Percentiles rank a stretch among this genome's conserved stretches.
phyloP scores from a whole-genome alignment of 2,113 vertebrate genomes.

The Ia io region DNA sequence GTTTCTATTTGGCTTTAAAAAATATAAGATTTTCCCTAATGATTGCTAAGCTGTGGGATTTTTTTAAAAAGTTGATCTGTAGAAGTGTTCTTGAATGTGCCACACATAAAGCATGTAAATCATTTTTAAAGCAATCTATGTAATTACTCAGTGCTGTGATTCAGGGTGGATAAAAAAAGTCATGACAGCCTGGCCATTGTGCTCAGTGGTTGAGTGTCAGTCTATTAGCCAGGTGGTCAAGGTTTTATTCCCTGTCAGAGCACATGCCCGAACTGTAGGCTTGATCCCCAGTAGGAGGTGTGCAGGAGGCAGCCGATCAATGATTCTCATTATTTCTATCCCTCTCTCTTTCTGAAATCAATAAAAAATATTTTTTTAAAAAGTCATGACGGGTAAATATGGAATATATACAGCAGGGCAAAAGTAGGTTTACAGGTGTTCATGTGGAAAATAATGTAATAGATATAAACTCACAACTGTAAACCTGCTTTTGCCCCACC shows the following conservation, averaged over 20 bases:
- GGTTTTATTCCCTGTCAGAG: too few species aligned
- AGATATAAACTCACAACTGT: background rate
- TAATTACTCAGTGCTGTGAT: background rate
- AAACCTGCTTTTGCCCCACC: background rate
- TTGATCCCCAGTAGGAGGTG: too few species aligned
- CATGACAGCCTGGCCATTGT: background rate
- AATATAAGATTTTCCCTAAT: background rate
- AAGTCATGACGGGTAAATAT: background rate
- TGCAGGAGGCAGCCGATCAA: too few species aligned
- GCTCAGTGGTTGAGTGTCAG: too few species aligned
- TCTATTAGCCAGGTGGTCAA: too few species aligned
- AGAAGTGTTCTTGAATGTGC: background rate
- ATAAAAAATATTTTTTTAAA: too few species aligned
- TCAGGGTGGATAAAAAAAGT: background rate
- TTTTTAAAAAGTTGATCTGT: background rate
- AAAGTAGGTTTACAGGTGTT: background rate
- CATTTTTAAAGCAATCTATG: background rate
- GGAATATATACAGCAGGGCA: background rate
- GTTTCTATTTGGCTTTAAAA: background rate
- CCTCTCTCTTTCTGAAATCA: too few species aligned
- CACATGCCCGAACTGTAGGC: too few species aligned
- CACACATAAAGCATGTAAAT: background rate
- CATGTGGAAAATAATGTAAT: background rate
- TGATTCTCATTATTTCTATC: too few species aligned
- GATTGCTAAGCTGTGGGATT: background rate